These are phyloP conservation scores for Parasteatoda tepidariorum DNA, from an alignment of 1,140 invertebrate species.

Conservation along the genomic window DNA sequence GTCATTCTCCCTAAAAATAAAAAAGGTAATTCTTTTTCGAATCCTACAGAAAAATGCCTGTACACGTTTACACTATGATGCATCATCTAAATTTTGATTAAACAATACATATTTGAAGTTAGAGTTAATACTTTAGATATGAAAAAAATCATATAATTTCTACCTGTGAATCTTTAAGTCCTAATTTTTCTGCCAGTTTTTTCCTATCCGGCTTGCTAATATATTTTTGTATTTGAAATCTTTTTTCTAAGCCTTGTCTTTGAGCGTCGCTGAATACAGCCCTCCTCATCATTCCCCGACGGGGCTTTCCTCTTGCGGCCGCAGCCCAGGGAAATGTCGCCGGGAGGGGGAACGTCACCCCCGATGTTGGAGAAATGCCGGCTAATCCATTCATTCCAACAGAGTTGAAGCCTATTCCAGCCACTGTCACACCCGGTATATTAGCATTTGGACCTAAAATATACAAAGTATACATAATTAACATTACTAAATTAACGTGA, in stretches of 20 bases:
- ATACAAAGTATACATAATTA: too few species aligned
- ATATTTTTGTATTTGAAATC: slow-evolving; percentile 97
- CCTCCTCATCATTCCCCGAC: slow-evolving; percentile 93
- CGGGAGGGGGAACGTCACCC: slow-evolving; percentile 61
- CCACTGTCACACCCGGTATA: not conserved
- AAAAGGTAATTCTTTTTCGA: too few species aligned
- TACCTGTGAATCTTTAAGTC: slow-evolving; percentile 87
- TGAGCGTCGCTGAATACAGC: slow-evolving; percentile 95
- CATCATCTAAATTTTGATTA: too few species aligned
- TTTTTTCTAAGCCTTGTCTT: slow-evolving; percentile 90
- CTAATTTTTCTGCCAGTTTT: slow-evolving; percentile 94
- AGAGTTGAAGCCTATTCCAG: slow-evolving; percentile 31
- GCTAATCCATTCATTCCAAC: slow-evolving; percentile 20
- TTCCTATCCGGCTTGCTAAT: slow-evolving; percentile 97
- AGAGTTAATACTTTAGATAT: too few species aligned
- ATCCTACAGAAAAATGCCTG: too few species aligned
- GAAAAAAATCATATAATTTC: slow-evolving; percentile 11
- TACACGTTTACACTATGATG: too few species aligned
- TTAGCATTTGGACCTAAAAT: slow-evolving; percentile 38
- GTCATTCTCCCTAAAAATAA: too few species aligned
- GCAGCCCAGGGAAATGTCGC: slow-evolving; percentile 82
- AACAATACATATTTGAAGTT: too few species aligned
- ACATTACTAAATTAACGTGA: too few species aligned
- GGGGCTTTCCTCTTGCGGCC: slow-evolving; percentile 75
- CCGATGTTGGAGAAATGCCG: slow-evolving; percentile 22